A percentile compares a stretch with the other conserved stretches of the same genome.
These are phyloP conservation scores for Uloborus diversus DNA, from an alignment of 1,140 invertebrate species.

Conservation along the genomic window DNA sequence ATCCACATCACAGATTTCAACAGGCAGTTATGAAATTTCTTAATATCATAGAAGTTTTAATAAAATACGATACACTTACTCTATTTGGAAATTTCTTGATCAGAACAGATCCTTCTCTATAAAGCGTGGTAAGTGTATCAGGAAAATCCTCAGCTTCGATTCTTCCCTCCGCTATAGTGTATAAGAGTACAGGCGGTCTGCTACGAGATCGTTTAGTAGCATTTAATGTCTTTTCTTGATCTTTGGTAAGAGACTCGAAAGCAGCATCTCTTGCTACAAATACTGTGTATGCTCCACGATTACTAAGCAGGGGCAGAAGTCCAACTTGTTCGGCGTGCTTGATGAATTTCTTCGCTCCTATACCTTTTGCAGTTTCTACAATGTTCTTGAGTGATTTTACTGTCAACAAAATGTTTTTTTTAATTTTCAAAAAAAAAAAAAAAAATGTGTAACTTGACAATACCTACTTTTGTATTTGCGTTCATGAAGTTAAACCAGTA, in stretches of 20 bases:
- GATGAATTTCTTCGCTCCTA: slow-evolving; percentile 9
- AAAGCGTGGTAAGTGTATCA: background rate
- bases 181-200: slow-evolving; percentile 8
- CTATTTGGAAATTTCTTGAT: slow-evolving; percentile 3
- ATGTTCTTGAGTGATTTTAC: slow-evolving; percentile 20
- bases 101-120: slow-evolving; percentile 14
- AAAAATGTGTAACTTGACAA: background rate
- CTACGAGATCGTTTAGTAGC: slow-evolving; percentile 15
- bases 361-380: slow-evolving; percentile 13
- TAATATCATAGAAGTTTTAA: too few relatives aligned
- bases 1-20: too few relatives aligned
- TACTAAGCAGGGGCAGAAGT: slow-evolving; percentile 11
- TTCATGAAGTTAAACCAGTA: too few relatives aligned
- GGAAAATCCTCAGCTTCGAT: slow-evolving; percentile 13
- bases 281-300: slow-evolving; percentile 18
- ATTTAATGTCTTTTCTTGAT: slow-evolving; percentile 17
- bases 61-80: too few relatives aligned
- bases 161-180: slow-evolving; percentile 21
- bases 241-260: slow-evolving; percentile 13
- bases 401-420: background rate
- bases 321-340: slow-evolving; percentile 12
- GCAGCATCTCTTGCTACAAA: slow-evolving; percentile 17
- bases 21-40: too few relatives aligned
- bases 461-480: too few relatives aligned
- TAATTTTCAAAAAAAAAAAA: background rate